Conservation (phyloP, 2,888 invertebrate genomes). For the Liodrosophila aerea region DNA sequence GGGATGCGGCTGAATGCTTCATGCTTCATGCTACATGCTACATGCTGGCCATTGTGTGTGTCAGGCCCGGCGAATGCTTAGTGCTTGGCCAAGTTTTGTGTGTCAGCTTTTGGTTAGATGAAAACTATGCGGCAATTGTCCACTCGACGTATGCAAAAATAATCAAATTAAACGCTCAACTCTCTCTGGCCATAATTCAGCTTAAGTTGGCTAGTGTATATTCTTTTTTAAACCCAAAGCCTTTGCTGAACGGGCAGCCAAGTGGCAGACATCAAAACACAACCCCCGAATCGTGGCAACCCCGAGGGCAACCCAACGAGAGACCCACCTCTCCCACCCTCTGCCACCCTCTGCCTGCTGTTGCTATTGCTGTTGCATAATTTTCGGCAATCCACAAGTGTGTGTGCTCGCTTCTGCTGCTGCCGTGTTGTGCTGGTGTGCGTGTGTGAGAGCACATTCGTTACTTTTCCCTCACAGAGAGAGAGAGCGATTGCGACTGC, state of each 20-base stretch:
- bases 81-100: conserved; percentile 48
- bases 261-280: conserved; percentile 74
- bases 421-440: conserved; percentile 36
- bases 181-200: conserved; percentile 45
- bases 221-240: not conserved
- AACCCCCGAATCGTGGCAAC: conserved; percentile 45
- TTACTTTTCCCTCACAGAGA: conserved; percentile 1
- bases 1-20: conserved; percentile 23
- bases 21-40: conserved; percentile 25
- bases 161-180: conserved; percentile 66
- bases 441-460: conserved; percentile 11
- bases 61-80: conserved; percentile 21
- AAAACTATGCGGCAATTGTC: conserved; percentile 49
- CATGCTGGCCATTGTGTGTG: conserved; percentile 24
- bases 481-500: not conserved
- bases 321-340: not conserved
- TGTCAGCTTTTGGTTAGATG: conserved; percentile 46
- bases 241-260: conserved; percentile 49
- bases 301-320: conserved; percentile 24
- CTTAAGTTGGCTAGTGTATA: conserved; percentile 22
- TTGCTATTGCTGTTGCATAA: conserved; percentile 70
- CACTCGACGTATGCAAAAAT: conserved; percentile 44
- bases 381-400: conserved; percentile 80
- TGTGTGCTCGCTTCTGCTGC: conserved; percentile 72
- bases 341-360: conserved; percentile 2